A percentile compares a stretch with the other conserved stretches of the same genome.
Conservation (phyloP, 2,797 vertebrate species). For the Acipenser oxyrinchus region DNA sequence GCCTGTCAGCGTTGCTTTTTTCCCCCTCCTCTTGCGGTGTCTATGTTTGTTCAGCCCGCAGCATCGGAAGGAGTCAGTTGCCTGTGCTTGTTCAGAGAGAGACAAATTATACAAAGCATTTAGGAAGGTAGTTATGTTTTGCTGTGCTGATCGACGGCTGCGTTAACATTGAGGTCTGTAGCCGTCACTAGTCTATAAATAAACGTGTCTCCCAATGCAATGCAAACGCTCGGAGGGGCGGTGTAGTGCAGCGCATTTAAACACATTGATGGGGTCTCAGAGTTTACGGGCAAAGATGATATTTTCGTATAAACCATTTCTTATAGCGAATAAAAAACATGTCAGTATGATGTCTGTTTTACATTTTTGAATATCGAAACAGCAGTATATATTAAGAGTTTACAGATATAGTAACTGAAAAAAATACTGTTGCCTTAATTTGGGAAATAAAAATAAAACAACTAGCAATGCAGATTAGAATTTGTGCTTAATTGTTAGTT, state of each 20-base stretch:
- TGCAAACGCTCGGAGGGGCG: conserved; percentile 74
- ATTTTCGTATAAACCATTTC: too few species aligned
- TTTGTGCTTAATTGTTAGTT: too few species aligned
- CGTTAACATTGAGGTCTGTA: conserved; percentile 37
- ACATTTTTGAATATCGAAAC: too few species aligned
- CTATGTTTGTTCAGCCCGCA: conserved; percentile 28
- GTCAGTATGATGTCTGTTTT: too few species aligned
- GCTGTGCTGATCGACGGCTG: background rate
- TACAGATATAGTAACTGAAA: too few species aligned
- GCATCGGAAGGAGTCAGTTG: too few species aligned
- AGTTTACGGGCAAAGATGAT: too few species aligned
- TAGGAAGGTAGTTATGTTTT: conserved; percentile 5
- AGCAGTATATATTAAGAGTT: too few species aligned
- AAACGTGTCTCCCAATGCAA: conserved; percentile 64
- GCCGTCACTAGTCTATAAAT: conserved; percentile 65
- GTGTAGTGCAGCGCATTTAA: conserved; percentile 65
- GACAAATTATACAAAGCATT: conserved; percentile 27
- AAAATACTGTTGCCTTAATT: too few species aligned
- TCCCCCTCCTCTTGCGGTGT: conserved; percentile 63
- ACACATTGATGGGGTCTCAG: conserved; percentile 42
- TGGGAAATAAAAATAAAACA: too few species aligned
- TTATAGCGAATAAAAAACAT: too few species aligned
- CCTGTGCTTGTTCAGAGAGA: conserved; percentile 6
- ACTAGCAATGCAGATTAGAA: too few species aligned
- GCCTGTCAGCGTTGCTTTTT: conserved; percentile 39